These are phyloP conservation scores for Drosophila pseudoananassae DNA, from an alignment of 1,140 invertebrate genomes.

Conservation along the genomic window DNA sequence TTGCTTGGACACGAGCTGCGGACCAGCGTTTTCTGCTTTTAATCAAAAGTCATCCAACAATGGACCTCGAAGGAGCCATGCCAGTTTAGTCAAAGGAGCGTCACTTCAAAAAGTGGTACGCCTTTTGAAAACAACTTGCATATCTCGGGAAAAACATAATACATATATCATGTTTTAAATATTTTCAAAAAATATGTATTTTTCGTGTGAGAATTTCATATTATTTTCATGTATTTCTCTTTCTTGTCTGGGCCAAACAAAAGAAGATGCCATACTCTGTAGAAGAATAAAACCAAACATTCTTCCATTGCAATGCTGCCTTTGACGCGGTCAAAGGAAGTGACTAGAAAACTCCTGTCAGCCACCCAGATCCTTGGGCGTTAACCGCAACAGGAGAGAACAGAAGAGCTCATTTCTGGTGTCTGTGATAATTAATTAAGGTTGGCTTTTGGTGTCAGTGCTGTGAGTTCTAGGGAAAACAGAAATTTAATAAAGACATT, in stretches of 20 bases:
- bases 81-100: neutral
- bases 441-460: constrained; percentile 30
- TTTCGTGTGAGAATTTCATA: too few relatives aligned
- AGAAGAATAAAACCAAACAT: neutral
- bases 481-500: neutral
- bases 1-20: constrained; percentile 10
- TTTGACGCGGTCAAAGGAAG: constrained; percentile 32
- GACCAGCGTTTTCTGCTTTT: constrained; percentile 23
- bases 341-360: constrained; percentile 1
- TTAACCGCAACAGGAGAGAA: neutral
- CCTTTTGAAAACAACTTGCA: neutral
- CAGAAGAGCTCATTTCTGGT: constrained; percentile 6
- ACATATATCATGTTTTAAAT: too few relatives aligned
- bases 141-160: neutral
- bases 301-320: constrained; percentile 19
- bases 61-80: neutral
- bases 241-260: too few relatives aligned
- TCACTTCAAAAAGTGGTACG: neutral
- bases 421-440: constrained; percentile 51
- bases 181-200: too few relatives aligned
- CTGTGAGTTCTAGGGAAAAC: neutral
- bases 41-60: constrained; percentile 30
- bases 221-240: too few relatives aligned
- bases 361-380: neutral
- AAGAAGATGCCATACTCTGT: too few relatives aligned